A percentile compares a stretch with the other conserved stretches of the same genome.
phyloP scores from a whole-genome alignment of 2,888 invertebrate species.

The Metellina segmentata region DNA sequence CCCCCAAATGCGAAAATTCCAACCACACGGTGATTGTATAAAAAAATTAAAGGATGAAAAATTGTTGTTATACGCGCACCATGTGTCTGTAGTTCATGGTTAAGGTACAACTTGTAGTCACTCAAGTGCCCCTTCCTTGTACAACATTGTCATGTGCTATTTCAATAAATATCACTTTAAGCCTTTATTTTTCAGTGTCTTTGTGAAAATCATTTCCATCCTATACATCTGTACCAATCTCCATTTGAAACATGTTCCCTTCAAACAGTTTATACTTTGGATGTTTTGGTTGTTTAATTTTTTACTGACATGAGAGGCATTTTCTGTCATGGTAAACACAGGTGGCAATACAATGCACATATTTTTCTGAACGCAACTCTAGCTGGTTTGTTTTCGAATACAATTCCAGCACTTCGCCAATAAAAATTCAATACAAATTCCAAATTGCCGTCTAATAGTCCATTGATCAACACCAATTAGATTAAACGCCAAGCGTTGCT shows the following conservation, averaged over 20 bases:
- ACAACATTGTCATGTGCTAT: constrained; percentile 77
- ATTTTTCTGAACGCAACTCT: no score
- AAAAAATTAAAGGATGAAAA: constrained; percentile 66
- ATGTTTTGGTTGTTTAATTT: no score
- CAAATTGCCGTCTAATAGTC: no score
- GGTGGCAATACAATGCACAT: no score
- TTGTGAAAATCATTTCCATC: background rate
- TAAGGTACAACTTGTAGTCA: constrained; percentile 77
- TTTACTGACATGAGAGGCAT: no score
- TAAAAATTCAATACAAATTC: no score
- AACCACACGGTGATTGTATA: constrained; percentile 74
- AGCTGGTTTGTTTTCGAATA: no score
- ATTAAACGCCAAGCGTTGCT: no score
- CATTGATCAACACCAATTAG: no score
- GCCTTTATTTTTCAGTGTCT: constrained; percentile 65
- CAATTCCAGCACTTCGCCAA: no score
- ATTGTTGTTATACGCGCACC: constrained; percentile 76
- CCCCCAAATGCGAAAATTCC: constrained; percentile 65
- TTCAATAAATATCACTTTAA: constrained; percentile 77
- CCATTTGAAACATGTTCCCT: constrained; percentile 2
- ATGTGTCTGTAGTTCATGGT: constrained; percentile 77
- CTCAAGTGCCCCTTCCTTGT: constrained; percentile 77
- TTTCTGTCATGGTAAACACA: no score
- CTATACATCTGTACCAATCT: background rate
- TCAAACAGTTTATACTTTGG: background rate